Evolutionary conservation across 2,113 vertebrate species (phyloP).

Genomic region (Sialia sialis): DNA sequence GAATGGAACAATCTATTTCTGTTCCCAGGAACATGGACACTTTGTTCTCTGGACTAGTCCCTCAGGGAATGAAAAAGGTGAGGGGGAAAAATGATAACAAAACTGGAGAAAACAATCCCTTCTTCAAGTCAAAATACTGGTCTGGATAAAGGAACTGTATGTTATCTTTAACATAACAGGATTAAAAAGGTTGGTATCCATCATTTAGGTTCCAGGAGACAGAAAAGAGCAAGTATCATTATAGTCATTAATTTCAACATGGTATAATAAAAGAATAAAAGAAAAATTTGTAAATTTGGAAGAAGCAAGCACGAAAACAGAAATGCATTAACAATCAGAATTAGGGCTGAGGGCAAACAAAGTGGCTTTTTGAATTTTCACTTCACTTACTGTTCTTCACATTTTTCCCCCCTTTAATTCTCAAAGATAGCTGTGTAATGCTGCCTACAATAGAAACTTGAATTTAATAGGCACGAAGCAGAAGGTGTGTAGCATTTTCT

Average conservation of each 20-base stretch:
- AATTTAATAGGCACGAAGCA: constrained; percentile 68
- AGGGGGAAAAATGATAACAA: not conserved
- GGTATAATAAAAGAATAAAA: not conserved
- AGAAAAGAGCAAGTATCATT: not conserved
- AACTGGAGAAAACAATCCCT: constrained; percentile 10
- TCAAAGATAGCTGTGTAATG: constrained; percentile 61
- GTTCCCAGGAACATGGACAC: not conserved
- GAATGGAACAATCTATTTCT: constrained; percentile 60
- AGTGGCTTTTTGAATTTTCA: constrained; percentile 14
- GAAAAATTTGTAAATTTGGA: not conserved
- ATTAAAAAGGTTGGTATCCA: not conserved
- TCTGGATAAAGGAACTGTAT: not conserved
- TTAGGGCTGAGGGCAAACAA: not conserved
- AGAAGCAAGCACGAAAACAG: not conserved
- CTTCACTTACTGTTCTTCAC: constrained; percentile 30
- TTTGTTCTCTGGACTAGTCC: constrained; percentile 21
- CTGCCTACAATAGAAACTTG: constrained; percentile 64
- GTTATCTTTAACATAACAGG: not conserved
- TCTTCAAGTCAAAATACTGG: not conserved
- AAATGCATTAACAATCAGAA: not conserved
- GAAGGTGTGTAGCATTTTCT: constrained; percentile 70
- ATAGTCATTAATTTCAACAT: not conserved
- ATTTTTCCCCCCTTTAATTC: constrained; percentile 42
- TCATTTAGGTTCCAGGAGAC: not conserved
- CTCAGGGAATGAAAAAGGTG: constrained; percentile 10